These are phyloP conservation scores for Hoplodrina ambigua DNA, from an alignment of 2,888 invertebrate genomes.

Conservation along the genomic window DNA sequence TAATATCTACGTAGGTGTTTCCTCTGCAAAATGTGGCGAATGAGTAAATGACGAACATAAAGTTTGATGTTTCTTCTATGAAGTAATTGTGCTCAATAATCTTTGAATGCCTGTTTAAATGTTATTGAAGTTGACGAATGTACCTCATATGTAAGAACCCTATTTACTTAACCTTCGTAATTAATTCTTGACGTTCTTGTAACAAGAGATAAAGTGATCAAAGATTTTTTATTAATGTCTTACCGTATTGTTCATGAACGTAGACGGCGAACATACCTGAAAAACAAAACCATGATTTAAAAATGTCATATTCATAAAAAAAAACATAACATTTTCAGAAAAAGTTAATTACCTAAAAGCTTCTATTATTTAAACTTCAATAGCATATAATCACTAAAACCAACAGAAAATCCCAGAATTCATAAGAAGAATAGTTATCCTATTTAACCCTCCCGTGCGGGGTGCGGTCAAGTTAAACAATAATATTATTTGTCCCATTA, in stretches of 20 bases:
- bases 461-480: slow-evolving; percentile 62
- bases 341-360: background rate
- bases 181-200: background rate
- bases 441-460: slow-evolving; percentile 56
- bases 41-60: slow-evolving; percentile 25
- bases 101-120: slow-evolving; percentile 7
- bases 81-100: slow-evolving; percentile 32
- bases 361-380: background rate
- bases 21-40: slow-evolving; percentile 18
- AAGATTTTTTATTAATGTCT: slow-evolving; percentile 32
- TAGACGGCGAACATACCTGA: slow-evolving; percentile 66
- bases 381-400: background rate
- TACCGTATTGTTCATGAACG: slow-evolving; percentile 46
- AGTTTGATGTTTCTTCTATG: slow-evolving; percentile 44
- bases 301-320: background rate
- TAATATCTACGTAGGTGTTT: slow-evolving; percentile 26
- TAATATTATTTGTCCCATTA: slow-evolving; percentile 51
- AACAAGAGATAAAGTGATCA: background rate
- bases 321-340: background rate
- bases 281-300: slow-evolving; percentile 37
- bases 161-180: slow-evolving; percentile 23
- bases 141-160: background rate
- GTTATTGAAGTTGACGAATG: slow-evolving; percentile 6
- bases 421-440: slow-evolving; percentile 52
- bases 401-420: slow-evolving; percentile 32